phyloP scores from a whole-genome alignment of 2,797 vertebrate species.

The Falco cherrug region DNA sequence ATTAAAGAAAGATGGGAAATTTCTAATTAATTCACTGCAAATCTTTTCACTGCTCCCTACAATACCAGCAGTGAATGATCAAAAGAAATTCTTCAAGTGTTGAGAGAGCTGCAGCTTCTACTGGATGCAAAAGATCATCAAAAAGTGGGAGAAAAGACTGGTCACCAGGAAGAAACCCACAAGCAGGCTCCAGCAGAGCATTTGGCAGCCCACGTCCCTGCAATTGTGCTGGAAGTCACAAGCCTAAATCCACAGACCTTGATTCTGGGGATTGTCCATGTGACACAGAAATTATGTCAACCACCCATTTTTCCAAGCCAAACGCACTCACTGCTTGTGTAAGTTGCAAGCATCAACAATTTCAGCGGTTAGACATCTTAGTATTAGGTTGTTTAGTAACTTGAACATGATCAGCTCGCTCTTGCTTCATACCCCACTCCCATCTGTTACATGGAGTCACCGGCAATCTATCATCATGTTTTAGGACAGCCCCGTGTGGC shows the following conservation, averaged over 20 bases:
- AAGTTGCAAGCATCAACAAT: neutral
- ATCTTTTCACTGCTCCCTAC: neutral
- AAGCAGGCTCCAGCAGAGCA: neutral
- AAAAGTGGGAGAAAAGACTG: neutral
- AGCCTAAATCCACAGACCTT: neutral
- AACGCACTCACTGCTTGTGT: neutral
- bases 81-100: neutral
- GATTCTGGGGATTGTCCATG: neutral
- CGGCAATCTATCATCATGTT: neutral
- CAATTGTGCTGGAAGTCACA: neutral
- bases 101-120: neutral
- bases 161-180: neutral
- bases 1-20: neutral
- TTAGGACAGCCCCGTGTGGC: neutral
- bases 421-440: neutral
- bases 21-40: neutral
- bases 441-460: neutral
- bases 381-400: neutral
- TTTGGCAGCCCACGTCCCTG: neutral
- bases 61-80: neutral
- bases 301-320: neutral
- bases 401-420: neutral
- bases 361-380: neutral
- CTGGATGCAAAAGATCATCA: neutral
- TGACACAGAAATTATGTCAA: neutral